Conservation (phyloP, 2,888 invertebrate species). For the Cosmia trapezina region DNA sequence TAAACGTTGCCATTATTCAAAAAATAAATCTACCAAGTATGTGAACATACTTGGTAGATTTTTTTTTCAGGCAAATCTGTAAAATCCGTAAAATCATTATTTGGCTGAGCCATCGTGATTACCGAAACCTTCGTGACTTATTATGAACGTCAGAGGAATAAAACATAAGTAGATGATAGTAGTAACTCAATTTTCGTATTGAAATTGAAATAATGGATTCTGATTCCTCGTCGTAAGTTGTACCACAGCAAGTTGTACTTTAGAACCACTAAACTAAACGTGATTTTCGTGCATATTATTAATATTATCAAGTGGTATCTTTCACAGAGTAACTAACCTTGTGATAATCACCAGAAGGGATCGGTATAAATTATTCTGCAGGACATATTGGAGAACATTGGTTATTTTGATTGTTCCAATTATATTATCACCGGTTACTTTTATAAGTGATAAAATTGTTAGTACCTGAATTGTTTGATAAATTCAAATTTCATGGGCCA, state of each 20-base stretch:
- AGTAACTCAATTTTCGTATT: neutral
- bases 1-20: constrained; percentile 40
- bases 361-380: constrained; percentile 72
- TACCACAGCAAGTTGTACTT: constrained; percentile 8
- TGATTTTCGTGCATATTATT: neutral
- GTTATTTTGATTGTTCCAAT: constrained; percentile 75
- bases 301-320: constrained; percentile 10
- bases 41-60: neutral
- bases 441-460: constrained; percentile 73
- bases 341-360: constrained; percentile 75
- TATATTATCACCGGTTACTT: constrained; percentile 75
- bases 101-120: constrained; percentile 38
- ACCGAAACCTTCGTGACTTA: neutral
- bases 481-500: neutral
- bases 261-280: neutral
- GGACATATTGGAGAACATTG: constrained; percentile 76
- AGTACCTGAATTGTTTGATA: constrained; percentile 24
- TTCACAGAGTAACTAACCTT: constrained; percentile 78
- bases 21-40: constrained; percentile 56
- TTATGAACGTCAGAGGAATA: neutral
- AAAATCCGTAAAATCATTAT: neutral
- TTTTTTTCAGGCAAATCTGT: neutral
- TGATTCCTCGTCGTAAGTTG: constrained; percentile 67
- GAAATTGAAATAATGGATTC: constrained; percentile 63
- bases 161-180: neutral